Evolutionary conservation across 2,888 invertebrate genomes (phyloP).

Genomic region (Atrina japonica): DNA sequence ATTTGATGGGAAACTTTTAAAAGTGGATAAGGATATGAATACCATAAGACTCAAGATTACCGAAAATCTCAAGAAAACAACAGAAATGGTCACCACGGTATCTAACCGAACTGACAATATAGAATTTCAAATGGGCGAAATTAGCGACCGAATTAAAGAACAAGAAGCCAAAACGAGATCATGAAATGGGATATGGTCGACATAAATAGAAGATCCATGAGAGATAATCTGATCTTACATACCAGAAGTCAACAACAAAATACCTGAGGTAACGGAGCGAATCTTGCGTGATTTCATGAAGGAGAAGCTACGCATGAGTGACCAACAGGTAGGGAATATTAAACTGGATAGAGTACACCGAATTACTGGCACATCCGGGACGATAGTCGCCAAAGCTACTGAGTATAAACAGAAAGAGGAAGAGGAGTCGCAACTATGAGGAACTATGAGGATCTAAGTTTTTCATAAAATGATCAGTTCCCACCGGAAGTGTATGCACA

Average conservation of each 20-base stretch:
- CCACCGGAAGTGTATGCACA: background rate
- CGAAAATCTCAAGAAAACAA: background rate
- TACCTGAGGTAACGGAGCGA: no score
- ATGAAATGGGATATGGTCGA: constrained; percentile 7
- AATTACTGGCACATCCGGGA: background rate
- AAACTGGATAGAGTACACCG: background rate
- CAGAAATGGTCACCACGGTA: background rate
- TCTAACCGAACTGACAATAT: background rate
- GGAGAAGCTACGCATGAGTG: no score
- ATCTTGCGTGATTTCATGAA: no score
- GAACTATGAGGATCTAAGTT: background rate
- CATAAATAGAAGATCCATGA: background rate
- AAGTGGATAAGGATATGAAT: background rate
- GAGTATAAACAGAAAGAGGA: background rate
- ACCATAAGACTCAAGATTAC: background rate
- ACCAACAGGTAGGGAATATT: no score
- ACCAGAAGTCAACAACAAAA: no score
- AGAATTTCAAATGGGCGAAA: constrained; percentile 1
- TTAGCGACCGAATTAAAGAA: background rate
- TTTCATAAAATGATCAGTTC: constrained; percentile 1
- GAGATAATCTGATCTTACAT: background rate
- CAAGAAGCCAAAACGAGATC: background rate
- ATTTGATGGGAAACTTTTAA: background rate
- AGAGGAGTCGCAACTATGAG: background rate
- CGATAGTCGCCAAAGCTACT: constrained; percentile 1